Base-by-base conservation (phyloP, 2,113 vertebrate genomes). In the Poeciliopsis turrubarensis region DNA sequence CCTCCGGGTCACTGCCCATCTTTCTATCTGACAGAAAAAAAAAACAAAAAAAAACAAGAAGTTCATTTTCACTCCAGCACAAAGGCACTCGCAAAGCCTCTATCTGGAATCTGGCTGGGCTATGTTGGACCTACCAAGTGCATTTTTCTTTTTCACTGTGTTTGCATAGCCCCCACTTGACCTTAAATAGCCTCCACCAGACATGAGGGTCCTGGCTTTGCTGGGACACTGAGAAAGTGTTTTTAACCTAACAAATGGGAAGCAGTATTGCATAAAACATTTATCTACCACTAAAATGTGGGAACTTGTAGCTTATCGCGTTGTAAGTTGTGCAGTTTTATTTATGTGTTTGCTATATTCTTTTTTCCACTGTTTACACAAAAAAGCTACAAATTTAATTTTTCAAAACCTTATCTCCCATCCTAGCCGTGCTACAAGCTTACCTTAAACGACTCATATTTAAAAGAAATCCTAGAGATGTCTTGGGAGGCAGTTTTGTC, bases 41-140 rank as follows among this genome's bases (percentile, higher is more conserved):
- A 87, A 93, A 72, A n/a, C n/a, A 81, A 79, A 71, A 70, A 73
- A 91, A 89, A 89, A 93, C 88, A 93, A 93, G 90, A 80, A 82
- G 61, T 72, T 80, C 85, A 81, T 89, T 93, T 90, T 91, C 86
- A 71, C 70, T 74, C 76, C 68, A 47, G 72, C 81, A 93, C 90
- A 93, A 92, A 93, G 89, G 77, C 68, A 14, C 86, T 82, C 88
- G 92, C 79, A 90, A 75, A 87, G 80, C 81, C 77, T 81, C 78
- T 72, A 30, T 75, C 67, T 30, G 73, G 82, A 86, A 84, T 84
- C 83, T 82, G 82, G 82, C 85, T 34, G 0, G 78, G 66, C 81
- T 54, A 29, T 12, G 34, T 44, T 70, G 71, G 63, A 72, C 75
- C 44, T 17, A 70, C 73, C 74, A 65, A 69, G 75, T 32, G 63